Evolutionary conservation across 1,140 invertebrate genomes (phyloP).

Genomic region (Brachionus angularis): DNA sequence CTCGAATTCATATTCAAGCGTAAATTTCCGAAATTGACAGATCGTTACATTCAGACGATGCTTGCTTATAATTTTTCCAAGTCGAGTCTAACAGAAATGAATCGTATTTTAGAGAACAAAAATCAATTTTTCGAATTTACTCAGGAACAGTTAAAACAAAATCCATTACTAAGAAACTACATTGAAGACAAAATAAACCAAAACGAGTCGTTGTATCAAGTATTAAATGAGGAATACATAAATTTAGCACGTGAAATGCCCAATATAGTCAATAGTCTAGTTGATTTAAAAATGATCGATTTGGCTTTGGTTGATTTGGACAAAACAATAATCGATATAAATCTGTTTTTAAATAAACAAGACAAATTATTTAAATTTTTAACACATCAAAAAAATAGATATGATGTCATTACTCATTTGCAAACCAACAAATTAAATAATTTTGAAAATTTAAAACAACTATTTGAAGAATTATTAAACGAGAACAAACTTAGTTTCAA

Average conservation of each 20-base stretch:
- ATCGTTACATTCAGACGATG: too few species aligned
- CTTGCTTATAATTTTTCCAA: background rate
- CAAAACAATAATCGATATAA: constrained; percentile 7
- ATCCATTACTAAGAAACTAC: background rate
- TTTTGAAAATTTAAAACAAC: constrained; percentile 10
- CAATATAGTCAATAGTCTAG: constrained; percentile 9
- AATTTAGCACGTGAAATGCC: constrained; percentile 4
- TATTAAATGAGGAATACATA: background rate
- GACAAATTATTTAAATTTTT: constrained; percentile 11
- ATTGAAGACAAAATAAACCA: background rate
- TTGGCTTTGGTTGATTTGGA: constrained; percentile 16
- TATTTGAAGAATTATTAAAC: background rate
- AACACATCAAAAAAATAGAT: background rate
- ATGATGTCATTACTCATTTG: background rate
- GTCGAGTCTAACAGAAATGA: background rate
- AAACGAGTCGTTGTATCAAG: background rate
- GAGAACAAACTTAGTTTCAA: background rate
- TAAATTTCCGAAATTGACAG: too few species aligned
- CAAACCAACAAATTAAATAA: background rate
- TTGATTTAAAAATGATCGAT: constrained; percentile 31
- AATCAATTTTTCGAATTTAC: constrained; percentile 33
- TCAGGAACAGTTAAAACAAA: constrained; percentile 13
- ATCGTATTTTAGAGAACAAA: constrained; percentile 1
- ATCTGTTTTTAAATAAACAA: constrained; percentile 20
- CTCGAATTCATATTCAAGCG: too few species aligned